phyloP scores from a whole-genome alignment of 1,140 invertebrate genomes.

The Cotesia typhae region DNA sequence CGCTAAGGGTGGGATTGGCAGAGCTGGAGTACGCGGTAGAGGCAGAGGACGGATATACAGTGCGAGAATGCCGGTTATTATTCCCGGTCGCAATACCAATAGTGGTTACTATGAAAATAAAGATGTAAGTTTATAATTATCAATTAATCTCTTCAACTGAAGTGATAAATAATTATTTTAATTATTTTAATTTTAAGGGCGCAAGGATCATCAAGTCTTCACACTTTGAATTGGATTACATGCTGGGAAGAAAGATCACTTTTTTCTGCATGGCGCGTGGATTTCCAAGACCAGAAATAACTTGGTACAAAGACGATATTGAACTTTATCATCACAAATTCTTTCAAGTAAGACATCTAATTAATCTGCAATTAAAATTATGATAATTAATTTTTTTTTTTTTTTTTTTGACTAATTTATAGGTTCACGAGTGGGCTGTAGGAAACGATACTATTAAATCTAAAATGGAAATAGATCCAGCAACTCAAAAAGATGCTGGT shows the following conservation, averaged over 20 bases:
- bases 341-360: conserved; percentile 76
- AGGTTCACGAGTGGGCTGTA: conserved; percentile 88
- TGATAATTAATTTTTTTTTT: conserved; percentile 31
- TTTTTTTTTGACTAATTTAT: conserved; percentile 52
- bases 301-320: conserved; percentile 92
- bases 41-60: conserved; percentile 65
- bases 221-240: conserved; percentile 93
- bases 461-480: conserved; percentile 92
- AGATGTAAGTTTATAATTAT: conserved; percentile 69
- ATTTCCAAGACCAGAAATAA: conserved; percentile 84
- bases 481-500: conserved; percentile 83
- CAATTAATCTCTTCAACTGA: conserved; percentile 8
- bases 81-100: conserved; percentile 72
- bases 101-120: conserved; percentile 78
- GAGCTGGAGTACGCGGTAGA: conserved; percentile 54
- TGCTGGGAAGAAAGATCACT: conserved; percentile 90
- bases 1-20: conserved; percentile 60
- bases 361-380: neutral
- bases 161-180: neutral
- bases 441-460: conserved; percentile 86
- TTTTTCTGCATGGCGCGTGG: conserved; percentile 90
- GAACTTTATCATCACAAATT: conserved; percentile 89
- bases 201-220: conserved; percentile 88
- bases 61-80: conserved; percentile 70
- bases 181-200: conserved; percentile 69